Base-by-base conservation (phyloP, 2,888 invertebrate genomes). In the Erebia palarica region DNA sequence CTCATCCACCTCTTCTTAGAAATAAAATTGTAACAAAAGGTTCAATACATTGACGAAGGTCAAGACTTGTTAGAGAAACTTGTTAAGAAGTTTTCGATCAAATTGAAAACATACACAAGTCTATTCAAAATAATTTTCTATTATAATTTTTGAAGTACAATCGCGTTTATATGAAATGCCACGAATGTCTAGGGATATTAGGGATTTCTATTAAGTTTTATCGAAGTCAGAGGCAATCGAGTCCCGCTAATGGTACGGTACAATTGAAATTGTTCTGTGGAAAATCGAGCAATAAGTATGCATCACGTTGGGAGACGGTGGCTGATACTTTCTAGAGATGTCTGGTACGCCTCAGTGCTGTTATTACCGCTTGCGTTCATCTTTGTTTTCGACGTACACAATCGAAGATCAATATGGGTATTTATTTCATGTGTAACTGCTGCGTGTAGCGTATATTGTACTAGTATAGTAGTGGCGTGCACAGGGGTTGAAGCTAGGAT, bases 221-320 rank as follows among this genome's bases (percentile, higher is more conserved):
- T 84, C 81, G 79, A 79, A 81, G 78, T 76, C 81, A 80, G 75
- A 77, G 79, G 81, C 85, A 85, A 87, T 89, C 83, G 85, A 80
- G 86, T 81, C 82, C 83, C 84, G 80, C 86, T 92, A 92, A 92
- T 91, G 87, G 84, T 81, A 84, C 79, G 79, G 85, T 83, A 86
- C 87, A 90, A 91, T 92, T 91, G 92, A 89, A 91, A 90, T 78
- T 84, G 85, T 84, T 86, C 83, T 80, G 83, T 78, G 85, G 89
- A 88, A 91, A 92, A 92, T 91, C 87, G 84, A 81, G 87, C 87
- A 86, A 91, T 93, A 92, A 87, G 92, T 92, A 93, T 93, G 92
- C 92, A 92, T 91, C 89, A 86, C 89, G 80, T 82, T 78, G 81
- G 78, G 71, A 68, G 75, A 76, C 80, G 78, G 86, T 78, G 85